Evolutionary conservation across 2,113 vertebrate species (phyloP), one percentile per base, ranked within the genome.

Genomic region (Cephalopholis sonnerati): DNA sequence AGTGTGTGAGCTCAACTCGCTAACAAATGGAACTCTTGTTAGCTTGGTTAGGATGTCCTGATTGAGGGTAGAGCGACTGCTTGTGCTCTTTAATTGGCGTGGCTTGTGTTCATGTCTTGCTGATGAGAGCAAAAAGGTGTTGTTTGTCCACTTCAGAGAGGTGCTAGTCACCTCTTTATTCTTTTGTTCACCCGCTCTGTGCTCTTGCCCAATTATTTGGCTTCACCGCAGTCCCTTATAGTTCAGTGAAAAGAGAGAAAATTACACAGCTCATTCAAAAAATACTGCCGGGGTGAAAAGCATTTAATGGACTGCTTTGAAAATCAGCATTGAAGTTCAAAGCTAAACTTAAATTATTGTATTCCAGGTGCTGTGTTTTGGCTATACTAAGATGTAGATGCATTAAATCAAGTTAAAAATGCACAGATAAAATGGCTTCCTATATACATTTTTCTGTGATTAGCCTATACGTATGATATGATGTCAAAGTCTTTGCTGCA

Each of bases 1-100:
- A 55, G 53, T 22, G 74, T 55, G 55, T 71, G 39, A 86, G 67
- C 67, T n/a, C 80, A 74, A 65, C 79, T 79, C 63, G 39, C 62
- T 44, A 44, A 63, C 70, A 77, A 81, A 87, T 79, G 36, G 18
- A 87, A 76, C 36, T 51, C 85, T 81, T 64, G 67, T 91, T 90
- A 82, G 74, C 62, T 71, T 68, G 50, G 69, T 87, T 89, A 88
- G 72, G 72, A 44, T 88, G 63, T 66, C 39, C 69, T 85, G 89
- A 93, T 86, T 87, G 82, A 92, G 80, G 78, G 67, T 46, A 64
- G 57, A 48, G 77, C 17, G 51, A 77, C 83, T 77, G 77, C 59
- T 50, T 75, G 46, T 83, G 77, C 44, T 51, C 74, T 55, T 80
- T 89, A 87, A 89, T 91, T 84, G 82, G 7, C 41, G 2, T 46